Evolutionary conservation across 2,797 vertebrate genomes (phyloP).

Genomic region (Malacoctenus gilli): DNA sequence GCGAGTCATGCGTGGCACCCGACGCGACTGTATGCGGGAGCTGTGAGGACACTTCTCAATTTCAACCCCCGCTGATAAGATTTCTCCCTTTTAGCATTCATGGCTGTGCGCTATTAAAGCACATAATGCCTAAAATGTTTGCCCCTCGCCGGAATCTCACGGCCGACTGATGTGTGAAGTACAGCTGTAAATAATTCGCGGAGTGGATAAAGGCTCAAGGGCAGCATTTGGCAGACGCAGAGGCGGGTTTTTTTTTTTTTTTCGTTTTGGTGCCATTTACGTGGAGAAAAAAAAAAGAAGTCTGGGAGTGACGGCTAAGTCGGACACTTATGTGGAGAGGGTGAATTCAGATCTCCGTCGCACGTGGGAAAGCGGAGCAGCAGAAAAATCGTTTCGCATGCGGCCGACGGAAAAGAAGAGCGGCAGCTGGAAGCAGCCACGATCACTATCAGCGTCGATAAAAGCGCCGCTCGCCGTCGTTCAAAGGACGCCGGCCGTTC

Average conservation of each 20-base stretch:
- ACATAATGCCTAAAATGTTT: slow-evolving; percentile 24
- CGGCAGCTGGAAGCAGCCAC: too few relatives aligned
- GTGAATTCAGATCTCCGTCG: too few relatives aligned
- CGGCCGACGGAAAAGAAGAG: too few relatives aligned
- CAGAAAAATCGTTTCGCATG: too few relatives aligned
- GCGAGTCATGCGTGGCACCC: slow-evolving; percentile 4
- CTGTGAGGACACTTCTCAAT: slow-evolving; percentile 9
- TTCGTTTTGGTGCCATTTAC: not conserved
- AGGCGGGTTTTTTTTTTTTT: slow-evolving; percentile 7
- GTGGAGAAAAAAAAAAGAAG: slow-evolving; percentile 3
- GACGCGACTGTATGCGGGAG: slow-evolving; percentile 7
- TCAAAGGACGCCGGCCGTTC: too few relatives aligned
- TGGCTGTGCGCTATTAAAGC: slow-evolving; percentile 10
- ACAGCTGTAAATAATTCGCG: slow-evolving; percentile 29
- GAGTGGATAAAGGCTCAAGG: slow-evolving; percentile 25
- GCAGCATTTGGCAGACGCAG: not conserved
- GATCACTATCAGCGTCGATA: too few relatives aligned
- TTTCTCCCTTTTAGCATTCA: slow-evolving; percentile 22
- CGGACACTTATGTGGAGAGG: not conserved
- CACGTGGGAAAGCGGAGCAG: too few relatives aligned
- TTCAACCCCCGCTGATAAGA: slow-evolving; percentile 14
- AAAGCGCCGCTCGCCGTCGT: too few relatives aligned
- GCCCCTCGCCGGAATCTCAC: slow-evolving; percentile 24
- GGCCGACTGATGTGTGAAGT: slow-evolving; percentile 22
- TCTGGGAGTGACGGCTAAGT: slow-evolving; percentile 1